Base-by-base conservation (phyloP, 2,113 vertebrate species). In the Telmatochromis bifrenatus region DNA sequence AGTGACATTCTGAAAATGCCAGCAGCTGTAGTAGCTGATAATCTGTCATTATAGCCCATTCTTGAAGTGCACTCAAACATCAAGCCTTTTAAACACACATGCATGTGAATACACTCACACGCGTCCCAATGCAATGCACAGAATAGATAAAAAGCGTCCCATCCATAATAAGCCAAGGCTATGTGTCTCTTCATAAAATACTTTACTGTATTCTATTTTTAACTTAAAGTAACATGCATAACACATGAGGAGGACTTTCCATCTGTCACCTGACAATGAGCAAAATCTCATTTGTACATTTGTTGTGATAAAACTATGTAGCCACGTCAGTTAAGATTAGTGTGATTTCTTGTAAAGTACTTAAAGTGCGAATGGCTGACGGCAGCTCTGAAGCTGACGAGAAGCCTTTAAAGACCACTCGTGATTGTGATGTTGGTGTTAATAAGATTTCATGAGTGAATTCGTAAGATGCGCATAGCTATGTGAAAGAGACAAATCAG, bases 1-100 rank as follows among this genome's bases (percentile, higher is more conserved):
- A 85, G 90, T 91, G 89, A 93, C 88, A 92, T 91, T 93, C 82
- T 88, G 87, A 79, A 93, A 92, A 93, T 93, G 86, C 86, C 90
- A 93, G 87, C 90, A 92, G 91, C 89, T 93, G 90, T 85, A 89
- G 82, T 84, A 68, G 90, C 88, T 91, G 83, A 92, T 94, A 89
- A 94, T 93, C 85, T 84, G 85, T 94, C 89, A 87, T 92, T 93
- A 92, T 68, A 90, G 82, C 65, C 65, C 68, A 85, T 83, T 92
- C 56, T 84, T 89, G 81, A 89, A 89, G 83, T 79, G 81, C 88
- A 89, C 85, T 90, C 81, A 85, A 87, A 92, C 85, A 85, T 93
- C 84, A 86, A 91, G 89, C 81, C 75, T 84, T 81, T 89, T 75
- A 55, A 62, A 84, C 13, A 31, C 70, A 49, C 42, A 49, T 45